Evolutionary conservation across 2,797 vertebrate genomes (phyloP).

Genomic region (Sebastes reedi): DNA sequence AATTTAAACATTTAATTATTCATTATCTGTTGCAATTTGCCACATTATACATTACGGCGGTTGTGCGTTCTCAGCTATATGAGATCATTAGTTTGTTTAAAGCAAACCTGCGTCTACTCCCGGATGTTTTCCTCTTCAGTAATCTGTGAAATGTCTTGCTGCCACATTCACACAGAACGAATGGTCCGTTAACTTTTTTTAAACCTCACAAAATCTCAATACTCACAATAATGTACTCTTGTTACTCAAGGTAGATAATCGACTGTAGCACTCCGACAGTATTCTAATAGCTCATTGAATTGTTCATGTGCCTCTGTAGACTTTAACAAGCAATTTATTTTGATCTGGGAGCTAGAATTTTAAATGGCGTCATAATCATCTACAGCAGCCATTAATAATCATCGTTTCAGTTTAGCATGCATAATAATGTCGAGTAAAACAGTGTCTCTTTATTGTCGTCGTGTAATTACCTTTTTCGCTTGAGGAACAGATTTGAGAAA

Average conservation of each 20-base stretch:
- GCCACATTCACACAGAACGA: not conserved
- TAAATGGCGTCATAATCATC: constrained; percentile 29
- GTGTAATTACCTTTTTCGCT: constrained; percentile 19
- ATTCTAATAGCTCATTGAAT: constrained; percentile 25
- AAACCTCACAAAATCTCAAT: not conserved
- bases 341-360: constrained; percentile 34
- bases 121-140: not conserved
- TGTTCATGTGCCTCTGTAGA: constrained; percentile 34
- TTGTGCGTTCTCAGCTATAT: constrained; percentile 1
- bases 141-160: constrained; percentile 5
- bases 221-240: not conserved
- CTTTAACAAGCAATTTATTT: constrained; percentile 49
- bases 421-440: constrained; percentile 8
- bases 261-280: not conserved
- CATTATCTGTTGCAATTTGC: constrained; percentile 36
- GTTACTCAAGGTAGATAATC: constrained; percentile 17
- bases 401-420: constrained; percentile 9
- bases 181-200: not conserved
- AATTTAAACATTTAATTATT: constrained; percentile 65
- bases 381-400: constrained; percentile 36
- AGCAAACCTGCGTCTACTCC: not conserved
- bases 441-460: constrained; percentile 6
- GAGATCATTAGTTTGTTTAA: constrained; percentile 31
- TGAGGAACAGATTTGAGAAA: constrained; percentile 12
- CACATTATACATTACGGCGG: constrained; percentile 13